Base-by-base conservation (phyloP, 2,113 vertebrate genomes). In the Carassius carassius region DNA sequence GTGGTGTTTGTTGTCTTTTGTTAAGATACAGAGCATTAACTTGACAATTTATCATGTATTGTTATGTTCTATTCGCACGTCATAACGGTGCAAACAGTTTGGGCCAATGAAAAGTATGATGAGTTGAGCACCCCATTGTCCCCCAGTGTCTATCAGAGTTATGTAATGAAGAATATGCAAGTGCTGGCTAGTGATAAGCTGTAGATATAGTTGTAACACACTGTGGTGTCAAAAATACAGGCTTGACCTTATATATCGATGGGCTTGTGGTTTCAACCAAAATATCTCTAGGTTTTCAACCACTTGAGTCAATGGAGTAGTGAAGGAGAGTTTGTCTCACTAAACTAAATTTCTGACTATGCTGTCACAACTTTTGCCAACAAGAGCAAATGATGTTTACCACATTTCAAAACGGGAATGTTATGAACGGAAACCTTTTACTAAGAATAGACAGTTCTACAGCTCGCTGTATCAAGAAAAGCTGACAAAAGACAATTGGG, bases 381-480 rank as follows among this genome's bases (percentile, higher is more conserved):
- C 90, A 90, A 87, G 95, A 93, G 90, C 93, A 95, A 93, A 95
- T 93, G 93, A 93, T 93, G 91, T 92, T 86, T 94, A 94, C 92
- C 93, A 93, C 93, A 92, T 94, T 94, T 92, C 92, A 92, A 93
- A 94, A 95, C 80, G 77, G 84, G 92, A 90, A 82, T 17, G 11
- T 54, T 72, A 19, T 17, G 11, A 86, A 86, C 80, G 88, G 89
- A 91, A 91, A 92, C 80, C 56, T 62, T 60, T 75, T 56, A 86
- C 89, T 94, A 95, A 93, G 91, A 92, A 93, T 94, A 95, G 93
- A 69, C 25, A n/a, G 7, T 89, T 82, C 69, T 70, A 85, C 84
- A 90, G 88, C 84, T 89, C 83, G 41, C 51, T 63, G 63, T 86
- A 88, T 92, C 87, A 86, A 85, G 79, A 83, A 84, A 58, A 84